Base-by-base conservation (phyloP, 1,140 invertebrate species). In the Drosophila punjabiensis region DNA sequence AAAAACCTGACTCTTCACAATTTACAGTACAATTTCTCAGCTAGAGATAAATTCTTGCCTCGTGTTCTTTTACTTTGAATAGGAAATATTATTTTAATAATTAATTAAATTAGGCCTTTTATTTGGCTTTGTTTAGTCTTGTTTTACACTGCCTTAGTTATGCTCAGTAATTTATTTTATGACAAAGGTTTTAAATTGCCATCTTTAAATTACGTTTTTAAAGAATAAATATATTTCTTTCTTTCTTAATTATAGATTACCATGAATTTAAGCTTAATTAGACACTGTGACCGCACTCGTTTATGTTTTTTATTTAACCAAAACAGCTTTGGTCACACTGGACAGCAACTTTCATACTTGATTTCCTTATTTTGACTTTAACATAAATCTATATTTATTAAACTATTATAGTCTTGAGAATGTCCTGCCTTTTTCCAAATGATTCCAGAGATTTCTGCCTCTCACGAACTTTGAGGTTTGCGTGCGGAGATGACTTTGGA, bases 401-500 rank as follows among this genome's bases (percentile, higher is more conserved):
- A 18, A 53, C 6, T 32, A 53, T 53, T 14, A 11, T 20, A 3
- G 16, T 30, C 6, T 5, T 3, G 0, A 9, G 30, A 18, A 32
- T 32, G n/a, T 3, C 18, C 28, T 8, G 35, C 4, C 32, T 30
- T 16, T 24, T 33, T 32, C 28, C 13, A 10, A 55, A 24, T 16
- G 8, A 45, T 28, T 14, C 10, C 18, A 37, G n/a, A 24, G 28
- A 45, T 35, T 64, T 28, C 13, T 37, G 28, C 7, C 7, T 10
- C 39, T 13, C 18, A 9, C 20, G 16, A 68, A 69, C 65, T 52
- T 69, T 18, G 35, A 53, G 24, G 37, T 16, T 69, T 53, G 64
- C 68, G 68, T 74, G 68, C 32, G 5, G 47, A 74, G 70, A 69
- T 69, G 64, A 24, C 47, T 52, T 35, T 39, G 67, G 13, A 30